Evolutionary conservation across 2,113 vertebrate species (phyloP), one percentile per base, ranked within the genome.

Genomic region (Dendropsophus ebraccatus): DNA sequence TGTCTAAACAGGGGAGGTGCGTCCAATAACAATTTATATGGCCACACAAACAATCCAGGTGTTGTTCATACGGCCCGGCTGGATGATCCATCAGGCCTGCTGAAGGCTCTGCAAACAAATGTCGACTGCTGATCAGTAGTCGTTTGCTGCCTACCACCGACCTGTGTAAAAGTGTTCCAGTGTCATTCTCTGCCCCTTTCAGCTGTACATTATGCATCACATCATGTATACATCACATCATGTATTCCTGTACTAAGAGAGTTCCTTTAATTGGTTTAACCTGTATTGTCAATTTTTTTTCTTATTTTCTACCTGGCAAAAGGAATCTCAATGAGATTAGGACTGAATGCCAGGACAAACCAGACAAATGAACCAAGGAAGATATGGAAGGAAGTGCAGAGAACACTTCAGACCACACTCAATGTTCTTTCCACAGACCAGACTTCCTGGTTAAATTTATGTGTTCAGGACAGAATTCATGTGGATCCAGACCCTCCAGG

Each of bases 311-410:
- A 72, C 14, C 62, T 78, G 28, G 75, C 45, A 50, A 3, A 25
- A 4, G 12, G 8, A 35, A 19, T 45, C 14, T 19, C 10, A 11
- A 56, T 60, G 49, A 80, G 81, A 41, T 16, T 9, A 9, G 8
- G n/a, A 37, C 16, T 16, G 1, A 13, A 10, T 32, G 49, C 84
- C 84, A 86, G 84, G 37, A 76, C 23, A 62, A 74, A 72, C 49
- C 0, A 37, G 74, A 35, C 75, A 56, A 77, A 35, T 77, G 28
- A 85, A 78, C 13, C 12, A 78, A 50, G 74, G 58, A 28, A 28
- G 49, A 56, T 83, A 32, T 30, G 65, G 65, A 8, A 70, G 1
- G 2, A 11, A 19, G 17, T 7, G 37, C 11, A 0, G 62, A 69
- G 49, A 72, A 56, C 7, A 21, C 32, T 25, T 16, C 32, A 35